Percentiles rank a stretch among this genome's conserved stretches.
Evolutionary conservation across 1,140 invertebrate species (phyloP).

Genomic region (Drosophila melanica): DNA sequence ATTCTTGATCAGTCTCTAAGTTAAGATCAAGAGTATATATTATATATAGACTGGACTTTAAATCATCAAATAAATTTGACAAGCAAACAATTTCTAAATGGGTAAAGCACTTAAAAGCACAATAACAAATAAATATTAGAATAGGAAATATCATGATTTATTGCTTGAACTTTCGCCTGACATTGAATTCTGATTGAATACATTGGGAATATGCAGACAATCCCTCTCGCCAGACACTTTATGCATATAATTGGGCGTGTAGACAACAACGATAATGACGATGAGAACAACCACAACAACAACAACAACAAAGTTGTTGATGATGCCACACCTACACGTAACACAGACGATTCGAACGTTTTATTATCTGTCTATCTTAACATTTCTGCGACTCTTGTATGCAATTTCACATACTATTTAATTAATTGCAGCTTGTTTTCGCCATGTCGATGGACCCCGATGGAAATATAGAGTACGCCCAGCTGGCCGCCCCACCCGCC

Average conservation of each 20-base stretch:
- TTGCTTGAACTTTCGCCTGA: constrained; percentile 37
- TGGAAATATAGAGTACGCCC: neutral
- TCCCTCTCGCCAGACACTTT: constrained; percentile 17
- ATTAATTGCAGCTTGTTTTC: constrained; percentile 65
- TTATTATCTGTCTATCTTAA: constrained; percentile 42
- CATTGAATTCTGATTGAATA: constrained; percentile 50
- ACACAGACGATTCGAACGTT: constrained; percentile 20
- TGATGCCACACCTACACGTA: constrained; percentile 28
- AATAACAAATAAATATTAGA: too few species aligned
- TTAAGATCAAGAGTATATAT: too few species aligned
- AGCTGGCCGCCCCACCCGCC: too few species aligned
- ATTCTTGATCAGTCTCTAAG: too few species aligned
- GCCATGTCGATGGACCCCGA: constrained; percentile 14
- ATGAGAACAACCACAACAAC: constrained; percentile 13
- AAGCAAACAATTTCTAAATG: too few species aligned
- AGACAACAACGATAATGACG: constrained; percentile 7
- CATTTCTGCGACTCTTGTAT: constrained; percentile 29
- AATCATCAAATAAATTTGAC: too few species aligned
- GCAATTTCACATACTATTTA: constrained; percentile 68
- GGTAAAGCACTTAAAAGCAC: too few species aligned
- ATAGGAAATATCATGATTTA: too few species aligned
- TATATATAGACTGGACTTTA: too few species aligned
- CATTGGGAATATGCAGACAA: constrained; percentile 32
- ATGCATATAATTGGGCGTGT: constrained; percentile 61
- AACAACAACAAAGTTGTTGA: constrained; percentile 10